A percentile compares a stretch with the other conserved stretches of the same genome.
Conservation (phyloP, 2,797 vertebrate species). For the Pipistrellus pipistrellus region DNA sequence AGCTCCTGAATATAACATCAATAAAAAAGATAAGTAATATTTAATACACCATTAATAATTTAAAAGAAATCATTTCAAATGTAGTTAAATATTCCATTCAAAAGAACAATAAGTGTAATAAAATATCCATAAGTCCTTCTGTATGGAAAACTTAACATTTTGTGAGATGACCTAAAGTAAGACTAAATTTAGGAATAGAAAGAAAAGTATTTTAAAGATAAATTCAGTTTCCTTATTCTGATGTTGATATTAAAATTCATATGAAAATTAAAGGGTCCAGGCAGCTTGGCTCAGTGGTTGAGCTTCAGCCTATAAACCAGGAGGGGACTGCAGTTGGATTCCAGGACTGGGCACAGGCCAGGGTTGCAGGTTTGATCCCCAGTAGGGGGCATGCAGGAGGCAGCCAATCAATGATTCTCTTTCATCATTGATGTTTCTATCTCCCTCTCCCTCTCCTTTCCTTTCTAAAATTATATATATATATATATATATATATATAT, state of each 20-base stretch:
- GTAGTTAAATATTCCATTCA: not conserved
- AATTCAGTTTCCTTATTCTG: not conserved
- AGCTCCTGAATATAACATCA: not conserved
- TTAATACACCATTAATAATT: not conserved
- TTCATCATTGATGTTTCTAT: too few species aligned
- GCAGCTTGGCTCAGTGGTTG: too few species aligned
- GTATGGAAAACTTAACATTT: not conserved
- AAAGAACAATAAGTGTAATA: not conserved
- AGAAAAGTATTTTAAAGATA: not conserved
- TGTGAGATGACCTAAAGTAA: not conserved
- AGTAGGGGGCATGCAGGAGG: too few species aligned
- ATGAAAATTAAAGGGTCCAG: not conserved
- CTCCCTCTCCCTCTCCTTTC: too few species aligned
- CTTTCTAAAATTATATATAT: too few species aligned
- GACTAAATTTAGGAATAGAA: not conserved
- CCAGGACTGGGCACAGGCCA: too few species aligned
- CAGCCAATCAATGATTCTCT: too few species aligned
- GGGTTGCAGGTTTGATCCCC: too few species aligned
- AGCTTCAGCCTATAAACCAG: too few species aligned
- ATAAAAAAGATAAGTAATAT: not conserved
- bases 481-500: too few species aligned
- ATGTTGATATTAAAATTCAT: not conserved
- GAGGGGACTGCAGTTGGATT: too few species aligned
- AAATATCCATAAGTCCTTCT: not conserved
- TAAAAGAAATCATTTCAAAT: conserved; percentile 39